Conservation (phyloP, 2,888 invertebrate species). For the Anthrax anthrax region DNA sequence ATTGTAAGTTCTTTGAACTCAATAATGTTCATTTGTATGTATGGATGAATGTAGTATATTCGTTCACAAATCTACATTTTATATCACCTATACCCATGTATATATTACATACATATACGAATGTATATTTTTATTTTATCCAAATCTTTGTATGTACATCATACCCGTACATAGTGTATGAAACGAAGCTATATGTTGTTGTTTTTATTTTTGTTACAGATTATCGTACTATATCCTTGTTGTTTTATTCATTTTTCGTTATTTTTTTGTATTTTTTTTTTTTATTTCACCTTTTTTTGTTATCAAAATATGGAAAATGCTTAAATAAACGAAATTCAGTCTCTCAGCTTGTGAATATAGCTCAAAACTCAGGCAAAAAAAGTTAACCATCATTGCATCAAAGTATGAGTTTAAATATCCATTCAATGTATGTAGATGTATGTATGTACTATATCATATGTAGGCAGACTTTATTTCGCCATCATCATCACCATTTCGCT, state of each 20-base stretch:
- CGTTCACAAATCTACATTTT: not conserved
- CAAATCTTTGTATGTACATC: too few relatives aligned
- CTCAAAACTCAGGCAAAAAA: not conserved
- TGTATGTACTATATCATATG: too few relatives aligned
- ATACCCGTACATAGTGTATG: too few relatives aligned
- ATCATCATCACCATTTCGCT: too few relatives aligned
- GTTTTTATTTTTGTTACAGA: too few relatives aligned
- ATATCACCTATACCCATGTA: not conserved
- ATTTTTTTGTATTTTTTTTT: not conserved
- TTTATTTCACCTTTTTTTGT: not conserved
- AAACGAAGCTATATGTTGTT: too few relatives aligned
- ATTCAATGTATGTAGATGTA: not conserved
- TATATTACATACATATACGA: too few relatives aligned
- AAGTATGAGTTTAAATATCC: not conserved
- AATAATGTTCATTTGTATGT: too few relatives aligned
- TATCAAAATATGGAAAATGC: constrained; percentile 6
- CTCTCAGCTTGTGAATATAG: not conserved
- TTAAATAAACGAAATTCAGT: constrained; percentile 5
- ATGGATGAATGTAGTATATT: too few relatives aligned
- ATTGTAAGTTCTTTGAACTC: constrained; percentile 6
- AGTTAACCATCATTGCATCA: not conserved
- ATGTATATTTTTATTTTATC: too few relatives aligned
- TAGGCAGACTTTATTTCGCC: too few relatives aligned
- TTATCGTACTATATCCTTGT: not conserved
- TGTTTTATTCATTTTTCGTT: not conserved